Evolutionary conservation across 2,113 vertebrate genomes (phyloP), one percentile per base, ranked within the genome.

Genomic region (Oncorhynchus mykiss): DNA sequence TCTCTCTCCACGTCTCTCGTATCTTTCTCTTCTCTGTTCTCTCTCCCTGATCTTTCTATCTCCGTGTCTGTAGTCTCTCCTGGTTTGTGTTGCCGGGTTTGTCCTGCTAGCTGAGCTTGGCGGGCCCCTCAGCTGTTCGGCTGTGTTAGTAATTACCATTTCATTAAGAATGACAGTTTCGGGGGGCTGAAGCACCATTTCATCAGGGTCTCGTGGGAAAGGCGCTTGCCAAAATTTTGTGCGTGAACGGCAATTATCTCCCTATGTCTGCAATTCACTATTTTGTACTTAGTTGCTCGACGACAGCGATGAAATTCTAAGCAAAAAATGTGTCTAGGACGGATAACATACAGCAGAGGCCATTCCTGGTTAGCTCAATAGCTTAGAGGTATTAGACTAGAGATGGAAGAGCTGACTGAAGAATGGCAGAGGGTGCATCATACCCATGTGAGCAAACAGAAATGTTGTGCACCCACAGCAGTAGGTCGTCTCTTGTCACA

Each of bases 111-210:
- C 85, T 78, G 67, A 60, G 64, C 87, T 84, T 88, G 76, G 89
- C 79, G 86, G 89, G 88, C 85, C 90, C 91, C 91, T 91, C 89
- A 90, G 90, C 93, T 92, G 91, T 91, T 92, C 90, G 85, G 81
- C 90, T 92, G 91, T 90, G 91, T 90, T 92, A 90, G 92, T 92
- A 93, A 94, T 93, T 92, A 91, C 89, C 90, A 91, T 92, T 93
- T 92, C 91, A 93, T 94, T 92, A 93, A 90, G 90, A 90, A 89
- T 89, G 91, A 91, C 91, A 91, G 90, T 93, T 93, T 92, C 80
- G 88, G 88, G 89, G 92, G 92, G 89, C 90, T 92, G 91, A 91
- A 91, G 91, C 91, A 91, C 88, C 90, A 88, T 92, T 93, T 93
- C 91, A 92, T 89, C 86, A 64, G 79, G 83, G 87, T 90, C 91